Percentiles rank a stretch among this genome's conserved stretches.
These are phyloP conservation scores for Parascotia fuliginaria DNA, from an alignment of 2,888 invertebrate genomes.

Conservation along the genomic window DNA sequence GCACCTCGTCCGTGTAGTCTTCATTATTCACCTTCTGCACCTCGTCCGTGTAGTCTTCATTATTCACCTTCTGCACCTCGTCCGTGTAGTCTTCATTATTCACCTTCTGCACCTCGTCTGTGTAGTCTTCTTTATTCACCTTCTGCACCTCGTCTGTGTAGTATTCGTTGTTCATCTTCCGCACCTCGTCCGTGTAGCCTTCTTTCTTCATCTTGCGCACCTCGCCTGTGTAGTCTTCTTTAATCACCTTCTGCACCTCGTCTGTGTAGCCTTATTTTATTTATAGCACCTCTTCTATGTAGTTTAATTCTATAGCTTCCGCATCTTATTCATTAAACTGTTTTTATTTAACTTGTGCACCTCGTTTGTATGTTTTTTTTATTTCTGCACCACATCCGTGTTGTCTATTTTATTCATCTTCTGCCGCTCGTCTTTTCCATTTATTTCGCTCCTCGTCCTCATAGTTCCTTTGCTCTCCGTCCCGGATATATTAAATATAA, in stretches of 20 bases:
- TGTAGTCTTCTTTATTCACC: slow-evolving; percentile 13
- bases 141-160: slow-evolving; percentile 13
- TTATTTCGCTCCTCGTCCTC: slow-evolving; percentile 9
- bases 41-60: slow-evolving; percentile 5
- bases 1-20: slow-evolving; percentile 1
- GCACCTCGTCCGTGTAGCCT: slow-evolving; percentile 3
- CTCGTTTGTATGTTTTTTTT: background rate
- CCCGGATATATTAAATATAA: background rate
- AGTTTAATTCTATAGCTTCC: slow-evolving; percentile 5
- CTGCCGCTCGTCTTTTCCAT: background rate
- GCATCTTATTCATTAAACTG: no score
- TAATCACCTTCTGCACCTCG: slow-evolving; percentile 2
- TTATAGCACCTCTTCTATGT: slow-evolving; percentile 8
- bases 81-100: slow-evolving; percentile 14
- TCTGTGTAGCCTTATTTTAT: slow-evolving; percentile 8
- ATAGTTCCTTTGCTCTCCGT: slow-evolving; percentile 1
- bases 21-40: background rate
- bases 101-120: slow-evolving; percentile 22
- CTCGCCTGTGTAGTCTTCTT: slow-evolving; percentile 15
- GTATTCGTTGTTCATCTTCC: slow-evolving; percentile 20
- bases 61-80: slow-evolving; percentile 12
- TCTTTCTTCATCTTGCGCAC: slow-evolving; percentile 7
- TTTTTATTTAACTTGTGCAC: slow-evolving; percentile 4
- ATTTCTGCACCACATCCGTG: slow-evolving; percentile 6
- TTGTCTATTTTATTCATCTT: slow-evolving; percentile 5